Evolutionary conservation across 2,888 invertebrate genomes (phyloP).

Genomic region (Nomada fucata): DNA sequence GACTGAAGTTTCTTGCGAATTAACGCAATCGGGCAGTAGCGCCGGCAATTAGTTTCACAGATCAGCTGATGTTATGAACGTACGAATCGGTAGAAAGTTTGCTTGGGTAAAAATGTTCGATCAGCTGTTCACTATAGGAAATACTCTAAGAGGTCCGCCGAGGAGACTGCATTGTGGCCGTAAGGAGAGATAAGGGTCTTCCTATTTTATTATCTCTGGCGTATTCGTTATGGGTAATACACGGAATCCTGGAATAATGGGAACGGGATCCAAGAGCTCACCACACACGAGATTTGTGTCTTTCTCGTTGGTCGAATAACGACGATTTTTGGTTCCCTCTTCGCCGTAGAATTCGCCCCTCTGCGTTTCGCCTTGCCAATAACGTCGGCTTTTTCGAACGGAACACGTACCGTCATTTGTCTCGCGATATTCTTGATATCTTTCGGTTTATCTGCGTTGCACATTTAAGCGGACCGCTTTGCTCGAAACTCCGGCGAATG

Average conservation of each 20-base stretch:
- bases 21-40: not conserved
- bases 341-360: constrained; percentile 27
- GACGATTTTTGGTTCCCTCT: constrained; percentile 53
- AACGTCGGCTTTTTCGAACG: constrained; percentile 52
- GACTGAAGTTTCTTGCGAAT: not conserved
- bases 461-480: not conserved
- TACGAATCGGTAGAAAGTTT: not conserved
- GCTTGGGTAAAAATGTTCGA: constrained; percentile 44
- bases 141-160: constrained; percentile 30
- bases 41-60: not conserved
- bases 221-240: constrained; percentile 69
- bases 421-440: constrained; percentile 7
- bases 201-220: constrained; percentile 58
- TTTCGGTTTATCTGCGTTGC: not conserved
- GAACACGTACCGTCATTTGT: constrained; percentile 38
- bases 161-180: constrained; percentile 25
- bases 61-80: constrained; percentile 8
- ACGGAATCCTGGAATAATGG: constrained; percentile 67
- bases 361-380: constrained; percentile 32
- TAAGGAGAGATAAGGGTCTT: constrained; percentile 51
- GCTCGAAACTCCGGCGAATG: not conserved
- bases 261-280: constrained; percentile 60
- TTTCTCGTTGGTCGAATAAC: constrained; percentile 60
- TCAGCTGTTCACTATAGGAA: constrained; percentile 16
- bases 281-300: constrained; percentile 67